Percentiles rank a stretch among this genome's conserved stretches.
Conservation (phyloP, 2,888 invertebrate species). For the Balanococcus diminutus region DNA sequence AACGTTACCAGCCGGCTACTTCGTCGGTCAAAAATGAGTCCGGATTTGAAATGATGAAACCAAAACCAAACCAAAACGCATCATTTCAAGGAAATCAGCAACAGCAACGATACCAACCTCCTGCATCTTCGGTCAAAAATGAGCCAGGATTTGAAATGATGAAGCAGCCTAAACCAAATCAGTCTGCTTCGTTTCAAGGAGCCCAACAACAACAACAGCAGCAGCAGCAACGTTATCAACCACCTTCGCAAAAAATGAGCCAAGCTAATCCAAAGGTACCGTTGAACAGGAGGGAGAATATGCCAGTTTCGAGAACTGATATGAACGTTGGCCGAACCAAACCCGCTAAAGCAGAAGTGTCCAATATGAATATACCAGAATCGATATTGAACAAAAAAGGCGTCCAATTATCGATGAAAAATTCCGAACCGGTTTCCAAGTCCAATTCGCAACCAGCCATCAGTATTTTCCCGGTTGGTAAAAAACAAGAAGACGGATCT, state of each 20-base stretch:
- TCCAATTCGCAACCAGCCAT: conserved; percentile 19
- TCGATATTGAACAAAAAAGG: not conserved
- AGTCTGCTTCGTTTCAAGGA: not conserved
- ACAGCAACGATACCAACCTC: not conserved
- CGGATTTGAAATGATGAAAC: not conserved
- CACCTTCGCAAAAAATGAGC: too few relatives aligned
- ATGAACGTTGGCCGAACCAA: not conserved
- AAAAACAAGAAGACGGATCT: conserved; percentile 24
- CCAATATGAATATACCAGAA: not conserved
- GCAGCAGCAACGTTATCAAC: not conserved
- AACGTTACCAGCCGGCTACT: not conserved
- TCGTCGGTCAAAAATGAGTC: not conserved
- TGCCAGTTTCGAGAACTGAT: not conserved
- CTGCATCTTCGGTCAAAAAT: too few relatives aligned
- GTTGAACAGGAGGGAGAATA: not conserved
- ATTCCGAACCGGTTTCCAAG: not conserved
- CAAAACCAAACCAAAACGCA: not conserved
- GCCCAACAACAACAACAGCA: not conserved
- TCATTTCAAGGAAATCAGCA: not conserved
- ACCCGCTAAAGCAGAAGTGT: not conserved
- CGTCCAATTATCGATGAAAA: not conserved
- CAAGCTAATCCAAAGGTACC: not conserved
- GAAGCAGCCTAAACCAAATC: not conserved
- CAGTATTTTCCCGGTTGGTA: conserved; percentile 53
- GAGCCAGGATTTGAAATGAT: too few relatives aligned